These are phyloP conservation scores for Saimiri boliviensis DNA, from an alignment of 2,113 vertebrate species.

Conservation along the genomic window DNA sequence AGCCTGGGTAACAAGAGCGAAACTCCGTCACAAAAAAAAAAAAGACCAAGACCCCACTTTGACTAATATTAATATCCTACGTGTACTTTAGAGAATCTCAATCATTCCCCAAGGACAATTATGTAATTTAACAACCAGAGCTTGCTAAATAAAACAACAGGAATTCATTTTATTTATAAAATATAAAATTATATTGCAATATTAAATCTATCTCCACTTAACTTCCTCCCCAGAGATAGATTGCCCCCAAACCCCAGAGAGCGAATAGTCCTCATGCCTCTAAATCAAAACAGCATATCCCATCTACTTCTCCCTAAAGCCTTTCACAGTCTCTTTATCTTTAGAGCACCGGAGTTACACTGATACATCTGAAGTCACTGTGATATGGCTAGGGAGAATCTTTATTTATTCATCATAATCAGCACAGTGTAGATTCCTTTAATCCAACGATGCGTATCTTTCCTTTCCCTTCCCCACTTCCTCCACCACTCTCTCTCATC, in stretches of 20 bases:
- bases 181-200: background rate
- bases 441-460: background rate
- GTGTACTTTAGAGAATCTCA: background rate
- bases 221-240: background rate
- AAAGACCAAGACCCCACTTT: background rate
- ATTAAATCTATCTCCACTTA: background rate
- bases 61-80: background rate
- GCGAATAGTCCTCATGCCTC: background rate
- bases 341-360: background rate
- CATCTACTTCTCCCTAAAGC: background rate
- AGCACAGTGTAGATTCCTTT: background rate
- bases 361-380: background rate
- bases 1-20: too few species aligned
- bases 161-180: slow-evolving; percentile 9
- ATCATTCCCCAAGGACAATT: background rate
- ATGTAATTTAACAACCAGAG: background rate
- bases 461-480: background rate
- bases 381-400: background rate
- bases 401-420: background rate
- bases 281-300: background rate
- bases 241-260: background rate
- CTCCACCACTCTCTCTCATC: too few species aligned
- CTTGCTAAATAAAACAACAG: background rate
- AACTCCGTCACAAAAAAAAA: too few species aligned
- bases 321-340: background rate